Percentiles rank a stretch among this genome's conserved stretches.
These are phyloP conservation scores for Gnathonemus longibarbis DNA, from an alignment of 2,113 vertebrate species.

Conservation along the genomic window DNA sequence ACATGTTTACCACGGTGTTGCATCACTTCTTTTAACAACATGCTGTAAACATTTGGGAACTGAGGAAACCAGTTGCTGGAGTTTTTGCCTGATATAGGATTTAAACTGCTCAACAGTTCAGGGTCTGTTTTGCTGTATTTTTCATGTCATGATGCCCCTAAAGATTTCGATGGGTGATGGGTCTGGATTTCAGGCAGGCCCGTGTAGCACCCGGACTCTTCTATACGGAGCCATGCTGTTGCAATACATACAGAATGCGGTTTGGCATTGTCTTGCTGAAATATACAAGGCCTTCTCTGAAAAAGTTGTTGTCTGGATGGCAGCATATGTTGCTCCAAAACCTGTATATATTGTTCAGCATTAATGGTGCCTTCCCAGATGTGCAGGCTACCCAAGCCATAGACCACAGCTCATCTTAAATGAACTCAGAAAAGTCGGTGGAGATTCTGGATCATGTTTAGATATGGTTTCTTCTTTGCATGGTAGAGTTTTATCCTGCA, in stretches of 20 bases:
- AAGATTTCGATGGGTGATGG: neutral
- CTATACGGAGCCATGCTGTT: neutral
- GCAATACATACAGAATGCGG: neutral
- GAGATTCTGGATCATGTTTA: neutral
- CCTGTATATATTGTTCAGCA: neutral
- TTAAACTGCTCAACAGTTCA: neutral
- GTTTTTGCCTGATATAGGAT: neutral
- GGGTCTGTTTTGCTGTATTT: neutral
- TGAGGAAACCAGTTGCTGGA: neutral
- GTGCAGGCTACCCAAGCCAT: neutral
- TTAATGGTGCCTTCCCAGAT: neutral
- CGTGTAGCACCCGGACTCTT: neutral
- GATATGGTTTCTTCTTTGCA: neutral
- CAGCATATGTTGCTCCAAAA: neutral
- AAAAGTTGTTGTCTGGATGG: neutral
- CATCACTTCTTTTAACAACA: neutral
- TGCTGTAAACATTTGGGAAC: neutral
- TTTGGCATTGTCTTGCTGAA: neutral
- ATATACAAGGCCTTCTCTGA: neutral
- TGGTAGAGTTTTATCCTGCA: neutral
- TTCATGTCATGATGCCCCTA: neutral
- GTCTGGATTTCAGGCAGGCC: neutral
- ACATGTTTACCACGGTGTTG: neutral
- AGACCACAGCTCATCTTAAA: neutral
- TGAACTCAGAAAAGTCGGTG: neutral